phyloP scores from a whole-genome alignment of 2,888 invertebrate genomes.

The Cactoblastis cactorum region DNA sequence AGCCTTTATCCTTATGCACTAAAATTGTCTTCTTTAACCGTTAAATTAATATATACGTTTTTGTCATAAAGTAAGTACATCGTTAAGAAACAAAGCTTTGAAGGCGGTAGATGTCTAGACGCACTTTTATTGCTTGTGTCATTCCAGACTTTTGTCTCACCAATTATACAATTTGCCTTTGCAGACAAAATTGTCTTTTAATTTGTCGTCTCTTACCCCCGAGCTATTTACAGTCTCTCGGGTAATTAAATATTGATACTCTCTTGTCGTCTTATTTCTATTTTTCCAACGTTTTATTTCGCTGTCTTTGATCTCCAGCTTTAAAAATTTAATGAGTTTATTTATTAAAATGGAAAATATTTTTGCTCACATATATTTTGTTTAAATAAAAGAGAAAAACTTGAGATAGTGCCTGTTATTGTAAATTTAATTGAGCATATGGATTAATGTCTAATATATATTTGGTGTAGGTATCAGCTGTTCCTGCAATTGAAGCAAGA shows the following conservation, averaged over 20 bases:
- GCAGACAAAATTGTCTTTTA: slow-evolving; percentile 4
- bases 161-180: slow-evolving; percentile 10
- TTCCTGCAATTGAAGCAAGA: slow-evolving; percentile 98
- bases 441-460: background rate
- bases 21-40: slow-evolving; percentile 37
- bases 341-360: background rate
- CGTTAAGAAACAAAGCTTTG: slow-evolving; percentile 18
- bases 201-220: slow-evolving; percentile 3
- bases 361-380: no score
- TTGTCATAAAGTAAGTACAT: slow-evolving; percentile 23
- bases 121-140: slow-evolving; percentile 22
- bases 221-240: background rate
- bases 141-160: slow-evolving; percentile 15
- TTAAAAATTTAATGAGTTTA: background rate
- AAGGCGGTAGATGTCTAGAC: slow-evolving; percentile 24
- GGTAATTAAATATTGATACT: slow-evolving; percentile 11
- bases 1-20: slow-evolving; percentile 34
- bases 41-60: slow-evolving; percentile 22
- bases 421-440: no score
- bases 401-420: no score
- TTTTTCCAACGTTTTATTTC: background rate
- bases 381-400: no score
- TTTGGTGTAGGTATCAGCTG: slow-evolving; percentile 90
- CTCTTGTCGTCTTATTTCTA: slow-evolving; percentile 6
- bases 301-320: slow-evolving; percentile 4